phyloP scores from a whole-genome alignment of 2,797 vertebrate genomes.

The Leptoclinus maculatus region DNA sequence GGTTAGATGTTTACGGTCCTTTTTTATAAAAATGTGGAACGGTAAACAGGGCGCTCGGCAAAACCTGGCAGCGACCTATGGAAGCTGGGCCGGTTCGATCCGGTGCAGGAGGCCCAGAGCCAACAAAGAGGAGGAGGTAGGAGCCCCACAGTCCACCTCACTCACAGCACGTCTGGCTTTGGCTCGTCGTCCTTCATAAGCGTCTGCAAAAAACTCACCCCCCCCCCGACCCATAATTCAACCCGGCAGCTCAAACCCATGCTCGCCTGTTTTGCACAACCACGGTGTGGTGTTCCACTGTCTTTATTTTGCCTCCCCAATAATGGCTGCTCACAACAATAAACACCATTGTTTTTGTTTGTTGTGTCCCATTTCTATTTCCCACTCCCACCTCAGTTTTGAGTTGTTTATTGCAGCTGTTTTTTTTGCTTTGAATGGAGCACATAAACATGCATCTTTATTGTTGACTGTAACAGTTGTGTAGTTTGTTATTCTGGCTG shows the following conservation, averaged over 20 bases:
- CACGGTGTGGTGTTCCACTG: conserved; percentile 16
- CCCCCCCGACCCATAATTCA: conserved; percentile 50
- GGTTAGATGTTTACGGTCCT: conserved; percentile 27
- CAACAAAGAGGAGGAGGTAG: conserved; percentile 99
- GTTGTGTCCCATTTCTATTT: conserved; percentile 30
- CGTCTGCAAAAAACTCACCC: conserved; percentile 49
- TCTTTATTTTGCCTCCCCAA: not conserved
- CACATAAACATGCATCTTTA: not conserved
- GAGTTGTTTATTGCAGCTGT: conserved; percentile 8
- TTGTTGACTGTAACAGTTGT: not conserved
- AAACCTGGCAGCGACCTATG: conserved; percentile 92
- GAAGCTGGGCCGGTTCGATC: conserved; percentile 89
- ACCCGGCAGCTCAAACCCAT: conserved; percentile 39
- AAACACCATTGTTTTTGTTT: conserved; percentile 11
- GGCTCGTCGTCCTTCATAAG: conserved; percentile 48
- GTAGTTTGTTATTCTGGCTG: conserved; percentile 5
- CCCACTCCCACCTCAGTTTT: conserved; percentile 21
- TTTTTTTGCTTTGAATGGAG: conserved; percentile 41
- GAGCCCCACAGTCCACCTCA: conserved; percentile 70
- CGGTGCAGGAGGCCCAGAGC: conserved; percentile 91
- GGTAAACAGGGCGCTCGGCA: conserved; percentile 96
- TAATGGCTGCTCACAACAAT: not conserved
- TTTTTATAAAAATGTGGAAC: conserved; percentile 87
- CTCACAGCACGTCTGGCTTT: conserved; percentile 65
- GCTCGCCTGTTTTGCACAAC: not conserved